phyloP scores from a whole-genome alignment of 2,888 invertebrate species.

The Drosophila affinis region DNA sequence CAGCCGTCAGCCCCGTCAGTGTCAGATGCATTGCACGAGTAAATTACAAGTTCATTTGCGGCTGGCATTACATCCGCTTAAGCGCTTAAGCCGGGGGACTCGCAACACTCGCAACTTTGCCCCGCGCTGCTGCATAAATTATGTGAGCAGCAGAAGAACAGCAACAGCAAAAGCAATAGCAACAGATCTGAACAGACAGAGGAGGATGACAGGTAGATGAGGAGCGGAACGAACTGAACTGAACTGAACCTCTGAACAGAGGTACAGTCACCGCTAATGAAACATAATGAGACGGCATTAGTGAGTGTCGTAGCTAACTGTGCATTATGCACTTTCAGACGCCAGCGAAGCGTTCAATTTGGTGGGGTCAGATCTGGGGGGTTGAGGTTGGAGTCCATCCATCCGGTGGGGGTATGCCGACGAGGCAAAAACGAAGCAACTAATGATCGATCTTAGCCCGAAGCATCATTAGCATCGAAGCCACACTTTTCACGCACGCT shows the following conservation, averaged over 20 bases:
- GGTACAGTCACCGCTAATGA: constrained; percentile 60
- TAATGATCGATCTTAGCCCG: constrained; percentile 38
- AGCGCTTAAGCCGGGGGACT: constrained; percentile 38
- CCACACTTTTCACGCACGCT: constrained; percentile 75
- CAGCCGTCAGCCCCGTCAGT: constrained; percentile 69
- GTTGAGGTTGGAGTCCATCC: constrained; percentile 1
- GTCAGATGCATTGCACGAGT: constrained; percentile 70
- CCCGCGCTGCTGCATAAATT: constrained; percentile 60
- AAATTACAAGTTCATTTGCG: constrained; percentile 77
- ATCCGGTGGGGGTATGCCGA: background rate
- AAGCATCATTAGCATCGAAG: constrained; percentile 43
- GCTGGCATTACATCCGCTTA: constrained; percentile 70
- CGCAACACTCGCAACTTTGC: constrained; percentile 30
- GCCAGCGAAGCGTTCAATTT: constrained; percentile 68
- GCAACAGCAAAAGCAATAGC: constrained; percentile 10
- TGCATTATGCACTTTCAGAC: constrained; percentile 63
- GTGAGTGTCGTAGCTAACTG: constrained; percentile 61
- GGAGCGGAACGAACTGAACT: background rate
- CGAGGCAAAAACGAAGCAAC: constrained; percentile 2
- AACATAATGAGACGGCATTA: constrained; percentile 76
- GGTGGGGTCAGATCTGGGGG: constrained; percentile 7
- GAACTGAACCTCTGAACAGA: background rate
- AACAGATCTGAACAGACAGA: constrained; percentile 2
- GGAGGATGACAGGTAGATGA: background rate
- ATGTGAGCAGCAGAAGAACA: constrained; percentile 19